These are phyloP conservation scores for Eupeodes luniger DNA, from an alignment of 2,888 invertebrate species.

Conservation along the genomic window DNA sequence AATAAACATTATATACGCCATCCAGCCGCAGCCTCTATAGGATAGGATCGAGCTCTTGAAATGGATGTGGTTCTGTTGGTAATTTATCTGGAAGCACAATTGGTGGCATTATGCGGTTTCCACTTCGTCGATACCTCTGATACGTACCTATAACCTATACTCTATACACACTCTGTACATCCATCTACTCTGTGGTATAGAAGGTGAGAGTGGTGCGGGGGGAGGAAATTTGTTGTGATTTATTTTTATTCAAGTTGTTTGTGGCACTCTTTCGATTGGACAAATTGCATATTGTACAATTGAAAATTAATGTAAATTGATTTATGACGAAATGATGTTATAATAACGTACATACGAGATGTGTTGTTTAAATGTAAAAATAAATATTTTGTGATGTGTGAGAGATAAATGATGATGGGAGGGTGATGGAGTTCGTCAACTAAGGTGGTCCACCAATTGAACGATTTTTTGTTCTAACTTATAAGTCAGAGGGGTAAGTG, in stretches of 20 bases:
- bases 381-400: constrained; percentile 27
- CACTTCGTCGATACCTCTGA: constrained; percentile 40
- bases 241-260: constrained; percentile 69
- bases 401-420: constrained; percentile 26
- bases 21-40: neutral
- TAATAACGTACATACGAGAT: neutral
- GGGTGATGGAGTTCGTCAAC: neutral
- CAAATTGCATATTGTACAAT: constrained; percentile 72
- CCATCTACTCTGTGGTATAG: neutral
- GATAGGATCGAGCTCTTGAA: constrained; percentile 6
- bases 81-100: constrained; percentile 72
- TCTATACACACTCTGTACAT: too few relatives aligned
- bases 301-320: constrained; percentile 73
- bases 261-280: constrained; percentile 71
- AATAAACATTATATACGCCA: neutral
- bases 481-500: too few relatives aligned
- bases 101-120: constrained; percentile 69
- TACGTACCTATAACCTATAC: neutral
- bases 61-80: constrained; percentile 63
- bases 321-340: constrained; percentile 67
- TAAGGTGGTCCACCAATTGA: constrained; percentile 9
- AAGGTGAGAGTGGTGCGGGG: neutral
- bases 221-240: constrained; percentile 33
- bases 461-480: too few relatives aligned
- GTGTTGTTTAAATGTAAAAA: neutral